Percentiles rank a stretch among this genome's conserved stretches.
Conservation (phyloP, 2,797 vertebrate species). For the Cossypha caffra region DNA sequence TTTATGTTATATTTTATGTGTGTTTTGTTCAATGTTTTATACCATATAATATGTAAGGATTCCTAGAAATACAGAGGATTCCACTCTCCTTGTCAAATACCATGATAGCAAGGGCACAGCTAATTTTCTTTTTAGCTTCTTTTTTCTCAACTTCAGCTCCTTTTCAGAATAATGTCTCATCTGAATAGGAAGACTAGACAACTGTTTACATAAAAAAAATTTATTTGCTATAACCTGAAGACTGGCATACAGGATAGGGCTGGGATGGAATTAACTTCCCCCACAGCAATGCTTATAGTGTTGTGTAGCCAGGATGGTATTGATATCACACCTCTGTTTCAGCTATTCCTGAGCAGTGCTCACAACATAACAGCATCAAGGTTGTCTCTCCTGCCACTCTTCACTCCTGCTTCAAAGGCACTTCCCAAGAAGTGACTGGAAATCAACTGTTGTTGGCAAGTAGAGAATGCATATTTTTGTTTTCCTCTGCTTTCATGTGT, state of each 20-base stretch:
- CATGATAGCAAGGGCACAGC: background rate
- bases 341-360: background rate
- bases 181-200: background rate
- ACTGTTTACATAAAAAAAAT: background rate
- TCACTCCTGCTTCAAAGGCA: background rate
- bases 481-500: accelerated
- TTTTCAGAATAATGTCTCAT: background rate
- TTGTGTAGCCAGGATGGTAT: background rate
- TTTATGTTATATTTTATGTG: background rate
- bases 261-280: background rate
- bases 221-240: background rate
- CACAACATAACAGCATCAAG: background rate
- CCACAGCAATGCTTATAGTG: background rate
- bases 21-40: background rate
- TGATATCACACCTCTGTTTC: background rate
- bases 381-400: background rate
- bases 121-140: background rate
- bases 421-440: background rate
- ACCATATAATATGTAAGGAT: background rate
- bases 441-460: background rate
- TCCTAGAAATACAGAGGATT: background rate
- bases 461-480: background rate
- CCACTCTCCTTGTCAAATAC: background rate
- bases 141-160: background rate
- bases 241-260: background rate